These are phyloP conservation scores for Phyllotreta cruciferae DNA, from an alignment of 2,888 invertebrate species.

Conservation along the genomic window DNA sequence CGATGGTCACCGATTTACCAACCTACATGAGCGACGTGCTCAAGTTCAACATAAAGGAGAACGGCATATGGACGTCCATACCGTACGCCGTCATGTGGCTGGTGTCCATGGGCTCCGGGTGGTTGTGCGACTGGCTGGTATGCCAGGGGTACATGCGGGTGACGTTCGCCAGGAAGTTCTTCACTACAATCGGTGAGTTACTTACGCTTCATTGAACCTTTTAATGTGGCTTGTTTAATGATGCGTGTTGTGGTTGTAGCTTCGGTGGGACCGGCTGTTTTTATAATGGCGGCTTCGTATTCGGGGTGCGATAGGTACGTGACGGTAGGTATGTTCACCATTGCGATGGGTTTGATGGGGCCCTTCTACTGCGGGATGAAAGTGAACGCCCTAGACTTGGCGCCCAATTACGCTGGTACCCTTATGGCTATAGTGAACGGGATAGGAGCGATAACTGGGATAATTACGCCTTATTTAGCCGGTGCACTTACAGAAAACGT, in stretches of 20 bases:
- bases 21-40: conserved; percentile 68
- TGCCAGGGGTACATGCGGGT: conserved; percentile 64
- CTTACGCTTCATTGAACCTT: too few species aligned
- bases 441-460: conserved; percentile 68
- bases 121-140: conserved; percentile 72
- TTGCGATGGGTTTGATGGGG: conserved; percentile 72
- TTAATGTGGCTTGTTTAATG: too few species aligned
- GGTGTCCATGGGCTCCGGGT: conserved; percentile 68
- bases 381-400: conserved; percentile 71
- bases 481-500: conserved; percentile 69
- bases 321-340: conserved; percentile 65
- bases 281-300: conserved; percentile 69
- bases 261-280: conserved; percentile 68
- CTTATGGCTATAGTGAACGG: conserved; percentile 71
- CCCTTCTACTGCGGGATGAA: conserved; percentile 74
- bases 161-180: conserved; percentile 67
- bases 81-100: conserved; percentile 73
- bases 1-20: conserved; percentile 74
- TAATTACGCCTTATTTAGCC: conserved; percentile 67
- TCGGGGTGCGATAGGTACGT: conserved; percentile 65
- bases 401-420: conserved; percentile 70
- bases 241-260: conserved; percentile 57
- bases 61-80: conserved; percentile 67
- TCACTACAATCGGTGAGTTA: conserved; percentile 71
- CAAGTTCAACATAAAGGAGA: conserved; percentile 69